A percentile compares a stretch with the other conserved stretches of the same genome.
Conservation (phyloP, 2,113 vertebrate species). For the Axis porcinus region DNA sequence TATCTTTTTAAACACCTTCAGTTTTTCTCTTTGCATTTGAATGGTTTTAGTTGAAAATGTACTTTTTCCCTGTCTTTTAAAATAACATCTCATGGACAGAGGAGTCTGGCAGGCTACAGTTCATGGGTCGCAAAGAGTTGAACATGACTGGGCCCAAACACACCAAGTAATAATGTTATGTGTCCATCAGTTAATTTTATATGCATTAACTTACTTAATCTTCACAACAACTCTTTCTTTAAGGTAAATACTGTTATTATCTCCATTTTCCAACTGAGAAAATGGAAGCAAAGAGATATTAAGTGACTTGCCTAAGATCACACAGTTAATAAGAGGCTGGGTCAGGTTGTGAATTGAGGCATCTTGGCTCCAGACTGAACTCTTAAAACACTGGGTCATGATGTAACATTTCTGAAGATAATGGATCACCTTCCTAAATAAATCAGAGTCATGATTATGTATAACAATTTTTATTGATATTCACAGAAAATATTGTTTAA, state of each 20-base stretch:
- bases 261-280: constrained; percentile 11
- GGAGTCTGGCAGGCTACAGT: not conserved
- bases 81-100: not conserved
- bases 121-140: not conserved
- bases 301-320: not conserved
- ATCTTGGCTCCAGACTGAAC: not conserved
- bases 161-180: not conserved
- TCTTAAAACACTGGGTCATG: not conserved
- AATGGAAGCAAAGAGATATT: not conserved
- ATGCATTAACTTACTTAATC: not conserved
- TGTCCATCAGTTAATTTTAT: not conserved
- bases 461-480: not conserved
- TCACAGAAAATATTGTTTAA: not conserved
- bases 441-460: not conserved
- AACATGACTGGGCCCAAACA: not conserved
- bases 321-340: not conserved
- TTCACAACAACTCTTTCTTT: not conserved
- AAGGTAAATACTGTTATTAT: not conserved
- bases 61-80: not conserved
- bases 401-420: not conserved
- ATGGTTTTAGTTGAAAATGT: not conserved
- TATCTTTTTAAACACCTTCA: not conserved
- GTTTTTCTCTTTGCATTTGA: not conserved
- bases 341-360: not conserved
- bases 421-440: not conserved